Base-by-base conservation (phyloP, 2,888 invertebrate genomes). In the Ptilodon capucinus region DNA sequence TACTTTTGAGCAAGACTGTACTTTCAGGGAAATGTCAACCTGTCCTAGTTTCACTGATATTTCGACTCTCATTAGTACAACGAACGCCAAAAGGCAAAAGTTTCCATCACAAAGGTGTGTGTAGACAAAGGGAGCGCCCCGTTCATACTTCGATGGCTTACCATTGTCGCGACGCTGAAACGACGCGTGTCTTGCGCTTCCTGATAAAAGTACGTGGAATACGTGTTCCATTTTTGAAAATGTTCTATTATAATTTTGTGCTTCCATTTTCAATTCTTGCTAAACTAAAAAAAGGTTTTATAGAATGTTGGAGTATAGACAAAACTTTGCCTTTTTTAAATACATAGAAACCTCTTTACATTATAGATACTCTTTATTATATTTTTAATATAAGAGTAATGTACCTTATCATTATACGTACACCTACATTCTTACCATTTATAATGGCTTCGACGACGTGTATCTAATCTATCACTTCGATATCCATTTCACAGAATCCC, bases 61-160 rank as follows among this genome's bases (percentile, higher is more conserved):
- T 40, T 42, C 48, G 41, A 21, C 44, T 40, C 61, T 68, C 65
- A 65, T 68, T 64, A 67, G 63, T 23, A 50, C 45, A 21, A 30
- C 13, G 38, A 35, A 28, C 2, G 47, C 35, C 41, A 25, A 43
- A 54, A 51, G 44, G 41, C 46, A 40, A 14, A 25, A 36, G 38
- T 23, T 35, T 19, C 6, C 14, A 7, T 14, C 40, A 60, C 60
- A 59, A 66, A 64, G 64, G 44, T 42, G 47, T 1, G 6, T 13
- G 14, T 6, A 42, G 23, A 63, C 59, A 56, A 60, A 53, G 52
- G 28, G 30, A 18, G 19, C 48, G 47, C 48, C 48, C 61, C 35
- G 51, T 61, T 67, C 60, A 59, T 64, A 64, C 68, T 65, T 71
- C 72, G 73, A 70, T 69, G 71, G 42, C n/a, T 60, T 17, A 4